Evolutionary conservation across 2,888 invertebrate species (phyloP).

Genomic region (Cerastis leucographa): DNA sequence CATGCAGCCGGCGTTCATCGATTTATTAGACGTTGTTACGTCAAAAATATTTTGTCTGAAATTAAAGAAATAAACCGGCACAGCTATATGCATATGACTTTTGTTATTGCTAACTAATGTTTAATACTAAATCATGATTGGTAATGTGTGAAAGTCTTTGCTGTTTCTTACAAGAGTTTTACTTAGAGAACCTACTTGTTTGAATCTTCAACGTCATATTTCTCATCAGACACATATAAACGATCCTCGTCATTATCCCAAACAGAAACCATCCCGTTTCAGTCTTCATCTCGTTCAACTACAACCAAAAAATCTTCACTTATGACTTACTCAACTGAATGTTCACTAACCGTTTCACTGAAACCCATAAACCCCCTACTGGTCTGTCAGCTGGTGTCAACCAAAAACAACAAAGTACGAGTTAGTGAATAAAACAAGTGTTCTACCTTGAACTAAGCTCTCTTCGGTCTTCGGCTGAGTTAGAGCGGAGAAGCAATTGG

Average conservation of each 20-base stretch:
- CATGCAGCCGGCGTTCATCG: too few species aligned
- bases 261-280: constrained; percentile 17
- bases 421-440: constrained; percentile 77
- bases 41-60: not conserved
- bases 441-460: constrained; percentile 82
- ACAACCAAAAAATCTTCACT: constrained; percentile 40
- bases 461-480: constrained; percentile 65
- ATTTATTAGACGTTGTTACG: too few species aligned
- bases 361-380: constrained; percentile 48
- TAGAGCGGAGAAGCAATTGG: constrained; percentile 20
- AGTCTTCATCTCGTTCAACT: not conserved
- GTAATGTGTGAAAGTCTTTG: not conserved
- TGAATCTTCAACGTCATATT: not conserved
- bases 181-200: not conserved
- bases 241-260: not conserved
- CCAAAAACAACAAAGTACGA: constrained; percentile 76
- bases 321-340: constrained; percentile 49
- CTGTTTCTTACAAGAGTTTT: not conserved
- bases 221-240: not conserved
- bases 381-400: constrained; percentile 71
- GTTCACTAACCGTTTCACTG: constrained; percentile 55
- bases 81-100: not conserved
- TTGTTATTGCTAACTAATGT: not conserved
- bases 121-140: too few species aligned
- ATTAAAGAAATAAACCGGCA: not conserved